These are phyloP conservation scores for Vultur gryphus DNA, from an alignment of 2,797 vertebrate species.

Conservation along the genomic window DNA sequence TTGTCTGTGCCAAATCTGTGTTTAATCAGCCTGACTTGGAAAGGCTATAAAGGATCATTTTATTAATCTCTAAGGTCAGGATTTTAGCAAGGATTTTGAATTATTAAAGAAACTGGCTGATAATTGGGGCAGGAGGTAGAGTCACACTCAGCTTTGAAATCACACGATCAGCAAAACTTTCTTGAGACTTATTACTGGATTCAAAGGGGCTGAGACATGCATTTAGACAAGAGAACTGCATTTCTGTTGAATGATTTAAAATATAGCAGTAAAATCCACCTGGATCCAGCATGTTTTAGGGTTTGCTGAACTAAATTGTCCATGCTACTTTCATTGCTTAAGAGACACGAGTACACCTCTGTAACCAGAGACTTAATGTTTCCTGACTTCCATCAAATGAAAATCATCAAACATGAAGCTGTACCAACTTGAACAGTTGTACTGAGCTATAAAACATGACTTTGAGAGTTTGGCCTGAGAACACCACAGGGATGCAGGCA, in stretches of 20 bases:
- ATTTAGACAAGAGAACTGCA: background rate
- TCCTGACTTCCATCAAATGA: background rate
- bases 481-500: background rate
- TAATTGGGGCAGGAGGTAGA: slow-evolving; percentile 3
- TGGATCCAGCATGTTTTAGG: background rate
- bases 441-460: background rate
- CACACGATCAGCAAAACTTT: slow-evolving; percentile 18
- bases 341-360: background rate
- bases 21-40: slow-evolving; percentile 48
- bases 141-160: background rate
- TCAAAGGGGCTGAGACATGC: background rate
- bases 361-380: background rate
- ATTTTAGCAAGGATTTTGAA: slow-evolving; percentile 50
- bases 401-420: background rate
- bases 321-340: background rate
- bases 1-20: slow-evolving; percentile 43
- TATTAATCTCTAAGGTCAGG: slow-evolving; percentile 49
- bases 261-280: background rate
- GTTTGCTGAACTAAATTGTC: background rate
- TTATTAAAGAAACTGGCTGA: slow-evolving; percentile 41
- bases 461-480: background rate
- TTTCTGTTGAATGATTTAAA: slow-evolving; percentile 5
- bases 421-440: background rate
- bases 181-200: background rate
- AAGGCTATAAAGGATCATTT: slow-evolving; percentile 33